Conservation (phyloP, 2,797 vertebrate species). For the Sebastolobus altivelis region DNA sequence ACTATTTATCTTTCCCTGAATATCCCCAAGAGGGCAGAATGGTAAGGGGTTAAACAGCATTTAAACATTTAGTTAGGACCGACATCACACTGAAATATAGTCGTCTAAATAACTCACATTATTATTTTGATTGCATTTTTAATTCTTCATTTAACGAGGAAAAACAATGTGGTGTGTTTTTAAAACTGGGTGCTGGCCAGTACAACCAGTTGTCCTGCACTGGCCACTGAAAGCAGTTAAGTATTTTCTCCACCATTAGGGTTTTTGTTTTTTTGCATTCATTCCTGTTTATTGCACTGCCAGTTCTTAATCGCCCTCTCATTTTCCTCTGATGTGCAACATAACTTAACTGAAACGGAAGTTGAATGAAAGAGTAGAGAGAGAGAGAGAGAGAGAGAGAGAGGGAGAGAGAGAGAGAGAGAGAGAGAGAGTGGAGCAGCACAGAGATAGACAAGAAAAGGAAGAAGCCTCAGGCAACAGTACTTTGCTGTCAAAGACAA, state of each 20-base stretch:
- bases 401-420: slow-evolving; percentile 1
- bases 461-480: slow-evolving; percentile 69
- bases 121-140: background rate
- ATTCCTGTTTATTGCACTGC: slow-evolving; percentile 15
- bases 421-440: slow-evolving; percentile 23
- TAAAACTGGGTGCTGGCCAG: background rate
- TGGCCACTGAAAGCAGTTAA: background rate
- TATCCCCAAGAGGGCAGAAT: too few relatives aligned
- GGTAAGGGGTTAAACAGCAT: too few relatives aligned
- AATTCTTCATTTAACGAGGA: background rate
- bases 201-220: background rate
- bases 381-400: slow-evolving; percentile 11
- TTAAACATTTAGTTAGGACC: background rate
- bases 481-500: slow-evolving; percentile 78
- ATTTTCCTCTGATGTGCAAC: slow-evolving; percentile 28
- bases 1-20: too few relatives aligned
- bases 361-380: slow-evolving; percentile 36
- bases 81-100: background rate
- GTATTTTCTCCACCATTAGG: background rate
- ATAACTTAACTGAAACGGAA: slow-evolving; percentile 34
- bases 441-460: slow-evolving; percentile 38
- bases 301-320: slow-evolving; percentile 17
- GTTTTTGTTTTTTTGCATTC: background rate
- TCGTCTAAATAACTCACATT: background rate
- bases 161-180: background rate